Evolutionary conservation across 2,113 vertebrate genomes (phyloP).

Genomic region (Acrocephalus arundinaceus): DNA sequence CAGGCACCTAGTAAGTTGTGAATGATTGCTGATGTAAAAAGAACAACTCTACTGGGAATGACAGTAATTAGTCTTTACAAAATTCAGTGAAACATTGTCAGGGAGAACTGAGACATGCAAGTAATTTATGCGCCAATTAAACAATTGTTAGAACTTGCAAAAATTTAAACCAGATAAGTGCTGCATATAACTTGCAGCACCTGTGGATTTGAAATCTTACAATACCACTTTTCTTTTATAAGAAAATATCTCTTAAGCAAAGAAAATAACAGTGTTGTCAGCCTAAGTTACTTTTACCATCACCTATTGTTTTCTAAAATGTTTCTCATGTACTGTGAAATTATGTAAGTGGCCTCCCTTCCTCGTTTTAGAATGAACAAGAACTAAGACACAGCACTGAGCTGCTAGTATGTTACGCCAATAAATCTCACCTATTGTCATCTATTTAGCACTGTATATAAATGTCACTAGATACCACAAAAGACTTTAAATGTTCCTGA

Average conservation of each 20-base stretch:
- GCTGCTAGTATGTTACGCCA: accelerated
- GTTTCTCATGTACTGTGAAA: not conserved
- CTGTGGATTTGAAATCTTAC: not conserved
- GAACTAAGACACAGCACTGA: not conserved
- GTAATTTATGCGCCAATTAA: not conserved
- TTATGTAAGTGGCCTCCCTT: not conserved
- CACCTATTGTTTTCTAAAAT: not conserved
- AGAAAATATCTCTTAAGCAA: not conserved
- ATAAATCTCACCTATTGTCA: not conserved
- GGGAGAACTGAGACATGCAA: not conserved
- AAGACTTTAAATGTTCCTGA: not conserved
- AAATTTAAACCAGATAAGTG: not conserved
- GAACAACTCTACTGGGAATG: not conserved
- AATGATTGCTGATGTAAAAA: conserved; percentile 32
- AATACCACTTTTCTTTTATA: not conserved
- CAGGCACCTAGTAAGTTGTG: conserved; percentile 37
- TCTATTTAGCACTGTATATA: not conserved
- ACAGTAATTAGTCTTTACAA: conserved; percentile 18
- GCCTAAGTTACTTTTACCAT: not conserved
- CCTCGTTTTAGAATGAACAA: not conserved
- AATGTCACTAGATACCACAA: not conserved
- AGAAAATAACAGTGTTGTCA: not conserved
- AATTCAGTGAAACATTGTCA: not conserved
- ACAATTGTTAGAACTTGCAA: not conserved
- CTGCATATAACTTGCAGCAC: not conserved